Evolutionary conservation across 2,113 vertebrate species (phyloP), one percentile per base, ranked within the genome.

Genomic region (Paratilapia polleni): DNA sequence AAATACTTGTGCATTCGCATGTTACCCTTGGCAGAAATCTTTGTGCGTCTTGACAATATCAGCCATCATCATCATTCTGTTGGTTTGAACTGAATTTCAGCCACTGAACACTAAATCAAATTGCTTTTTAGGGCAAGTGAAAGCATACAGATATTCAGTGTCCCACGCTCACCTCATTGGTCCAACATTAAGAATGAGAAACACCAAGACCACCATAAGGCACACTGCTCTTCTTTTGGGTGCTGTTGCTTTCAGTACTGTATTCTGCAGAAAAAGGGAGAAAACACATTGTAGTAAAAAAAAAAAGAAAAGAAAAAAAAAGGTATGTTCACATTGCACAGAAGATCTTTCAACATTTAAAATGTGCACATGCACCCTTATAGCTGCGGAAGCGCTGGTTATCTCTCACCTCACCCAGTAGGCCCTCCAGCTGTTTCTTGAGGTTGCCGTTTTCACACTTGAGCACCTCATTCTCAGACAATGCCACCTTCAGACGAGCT

Each of bases 381-480:
- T 1, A 7, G 31, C 9, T 6, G 20, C 14, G 1, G 14, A 47
- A 80, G 47, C 1, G 1, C 43, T 13, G 43, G 24, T 12, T 2
- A 1, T 20, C 34, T 49, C 91, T 92, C 26, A 99, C 98, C 97
- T 99, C 97, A 22, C 90, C 95, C 0, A 97, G 96, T 15, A 99
- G 91, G 60, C 97, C 97, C 74, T 99, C 97, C 86, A 99, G 94
- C 90, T 97, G 97, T 77, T 92, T 96, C 94, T 97, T 98, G 49
- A 99, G 93, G 0, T 95, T 96, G 26, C 97, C 97, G 15, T 99
- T 99, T 93, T 99, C 98, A 70, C 93, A 96, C 94, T 97, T 97
- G 31, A 99, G 97, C 47, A 88, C 95, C 80, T 97, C 97, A 0
- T 99, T 99, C 90, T 99, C 98, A 24, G 95, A 81, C 26, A 99